These are phyloP conservation scores for Schizothorax lantsangensis DNA, from an alignment of 2,797 vertebrate species.

Conservation along the genomic window DNA sequence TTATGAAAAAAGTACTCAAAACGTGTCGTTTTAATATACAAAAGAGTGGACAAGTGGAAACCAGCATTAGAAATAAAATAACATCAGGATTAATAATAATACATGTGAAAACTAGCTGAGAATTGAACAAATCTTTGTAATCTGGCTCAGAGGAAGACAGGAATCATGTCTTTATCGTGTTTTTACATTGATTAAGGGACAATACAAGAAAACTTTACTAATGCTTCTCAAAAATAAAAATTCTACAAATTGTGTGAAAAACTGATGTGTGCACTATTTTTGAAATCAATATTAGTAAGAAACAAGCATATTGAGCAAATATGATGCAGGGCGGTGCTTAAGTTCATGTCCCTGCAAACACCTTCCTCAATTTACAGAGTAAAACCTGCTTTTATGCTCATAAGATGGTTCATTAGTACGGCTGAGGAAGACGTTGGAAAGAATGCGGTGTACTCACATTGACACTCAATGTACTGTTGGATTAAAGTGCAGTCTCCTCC, in stretches of 20 bases:
- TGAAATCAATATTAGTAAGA: background rate
- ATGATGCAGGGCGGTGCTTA: background rate
- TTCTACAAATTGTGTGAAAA: background rate
- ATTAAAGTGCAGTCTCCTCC: conserved; percentile 95
- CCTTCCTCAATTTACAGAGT: background rate
- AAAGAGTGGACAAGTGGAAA: background rate
- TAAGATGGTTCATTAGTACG: conserved; percentile 46
- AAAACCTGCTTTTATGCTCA: conserved; percentile 16
- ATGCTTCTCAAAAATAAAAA: background rate
- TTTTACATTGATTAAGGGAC: background rate
- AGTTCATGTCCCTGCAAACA: background rate
- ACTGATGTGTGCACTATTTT: background rate
- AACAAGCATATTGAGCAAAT: background rate
- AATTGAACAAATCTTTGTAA: background rate
- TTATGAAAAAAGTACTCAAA: background rate
- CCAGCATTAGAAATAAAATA: background rate
- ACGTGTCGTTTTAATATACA: background rate
- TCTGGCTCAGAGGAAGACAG: background rate
- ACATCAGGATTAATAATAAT: background rate
- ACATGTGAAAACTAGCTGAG: background rate
- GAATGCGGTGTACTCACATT: conserved; percentile 92
- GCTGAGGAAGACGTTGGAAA: conserved; percentile 71
- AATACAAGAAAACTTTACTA: background rate
- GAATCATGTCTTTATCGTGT: background rate
- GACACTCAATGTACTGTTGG: conserved; percentile 95